Conservation (phyloP, 1,140 invertebrate species). For the Drosophila funebris region DNA sequence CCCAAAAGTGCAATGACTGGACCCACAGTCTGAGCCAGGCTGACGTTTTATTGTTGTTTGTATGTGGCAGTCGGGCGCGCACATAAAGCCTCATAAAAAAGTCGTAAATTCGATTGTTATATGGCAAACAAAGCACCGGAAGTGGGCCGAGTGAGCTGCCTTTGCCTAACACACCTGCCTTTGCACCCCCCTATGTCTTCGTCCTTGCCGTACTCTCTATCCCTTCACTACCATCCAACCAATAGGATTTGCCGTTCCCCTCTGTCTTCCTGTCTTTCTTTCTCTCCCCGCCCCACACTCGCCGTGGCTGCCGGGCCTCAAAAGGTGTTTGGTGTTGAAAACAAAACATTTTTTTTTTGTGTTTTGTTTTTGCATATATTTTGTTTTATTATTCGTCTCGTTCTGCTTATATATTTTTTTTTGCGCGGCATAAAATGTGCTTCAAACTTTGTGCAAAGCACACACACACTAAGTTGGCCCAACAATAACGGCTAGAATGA, state of each 20-base stretch:
- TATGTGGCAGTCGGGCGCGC: conserved; percentile 32
- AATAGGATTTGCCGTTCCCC: too few relatives aligned
- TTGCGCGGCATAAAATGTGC: conserved; percentile 67
- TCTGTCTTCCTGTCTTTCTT: background rate
- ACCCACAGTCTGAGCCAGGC: conserved; percentile 44
- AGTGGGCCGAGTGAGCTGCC: conserved; percentile 59
- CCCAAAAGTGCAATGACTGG: conserved; percentile 74
- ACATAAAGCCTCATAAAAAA: conserved; percentile 79
- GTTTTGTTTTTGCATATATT: conserved; percentile 49
- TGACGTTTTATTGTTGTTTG: conserved; percentile 71
- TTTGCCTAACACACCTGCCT: conserved; percentile 9
- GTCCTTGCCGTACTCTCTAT: background rate
- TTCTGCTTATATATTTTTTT: conserved; percentile 21
- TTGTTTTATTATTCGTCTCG: conserved; percentile 33
- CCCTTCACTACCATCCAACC: too few relatives aligned
- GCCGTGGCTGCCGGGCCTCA: conserved; percentile 38
- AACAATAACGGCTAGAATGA: conserved; percentile 32
- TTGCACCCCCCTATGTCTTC: background rate
- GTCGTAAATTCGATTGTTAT: conserved; percentile 81
- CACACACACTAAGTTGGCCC: conserved; percentile 29
- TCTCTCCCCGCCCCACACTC: background rate
- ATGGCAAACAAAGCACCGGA: conserved; percentile 74
- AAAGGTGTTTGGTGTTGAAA: conserved; percentile 80
- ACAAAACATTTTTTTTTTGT: conserved; percentile 75
- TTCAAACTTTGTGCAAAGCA: conserved; percentile 62